Conservation (phyloP, 2,888 invertebrate genomes). For the Drosophila seclusa region DNA sequence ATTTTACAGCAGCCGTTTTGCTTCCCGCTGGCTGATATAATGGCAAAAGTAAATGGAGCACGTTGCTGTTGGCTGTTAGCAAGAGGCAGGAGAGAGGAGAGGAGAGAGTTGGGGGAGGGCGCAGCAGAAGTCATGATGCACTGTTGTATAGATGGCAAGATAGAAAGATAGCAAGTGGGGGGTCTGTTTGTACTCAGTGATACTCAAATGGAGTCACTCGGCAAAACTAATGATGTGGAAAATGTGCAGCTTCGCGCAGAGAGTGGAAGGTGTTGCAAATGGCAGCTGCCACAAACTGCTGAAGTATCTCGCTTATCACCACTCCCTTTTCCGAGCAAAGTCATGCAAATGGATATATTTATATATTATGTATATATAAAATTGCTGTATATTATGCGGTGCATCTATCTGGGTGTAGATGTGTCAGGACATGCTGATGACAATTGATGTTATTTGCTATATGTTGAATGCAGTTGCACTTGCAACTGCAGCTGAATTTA, state of each 20-base stretch:
- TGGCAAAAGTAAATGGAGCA: constrained; percentile 72
- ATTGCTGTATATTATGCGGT: constrained; percentile 26
- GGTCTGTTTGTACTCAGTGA: constrained; percentile 53
- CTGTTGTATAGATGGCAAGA: constrained; percentile 7
- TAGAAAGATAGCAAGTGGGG: neutral
- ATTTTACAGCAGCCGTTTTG: constrained; percentile 23
- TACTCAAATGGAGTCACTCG: constrained; percentile 77
- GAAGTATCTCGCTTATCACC: constrained; percentile 5
- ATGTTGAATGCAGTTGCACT: constrained; percentile 4
- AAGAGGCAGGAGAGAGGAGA: neutral
- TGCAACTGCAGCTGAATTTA: neutral
- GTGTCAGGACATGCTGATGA: constrained; percentile 59
- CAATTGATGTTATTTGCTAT: constrained; percentile 75
- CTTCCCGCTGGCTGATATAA: constrained; percentile 42
- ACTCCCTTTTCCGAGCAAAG: constrained; percentile 31
- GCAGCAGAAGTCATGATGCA: constrained; percentile 51
- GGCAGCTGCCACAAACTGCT: constrained; percentile 41
- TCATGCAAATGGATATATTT: constrained; percentile 52
- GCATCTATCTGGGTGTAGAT: constrained; percentile 12
- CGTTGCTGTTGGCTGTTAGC: constrained; percentile 43
- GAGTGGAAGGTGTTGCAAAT: constrained; percentile 59
- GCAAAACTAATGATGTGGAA: constrained; percentile 82
- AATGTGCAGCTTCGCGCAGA: constrained; percentile 63
- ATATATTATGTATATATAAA: constrained; percentile 5
- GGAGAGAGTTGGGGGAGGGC: neutral